Evolutionary conservation across 2,797 vertebrate genomes (phyloP).

Genomic region (Sebastes oblongus): DNA sequence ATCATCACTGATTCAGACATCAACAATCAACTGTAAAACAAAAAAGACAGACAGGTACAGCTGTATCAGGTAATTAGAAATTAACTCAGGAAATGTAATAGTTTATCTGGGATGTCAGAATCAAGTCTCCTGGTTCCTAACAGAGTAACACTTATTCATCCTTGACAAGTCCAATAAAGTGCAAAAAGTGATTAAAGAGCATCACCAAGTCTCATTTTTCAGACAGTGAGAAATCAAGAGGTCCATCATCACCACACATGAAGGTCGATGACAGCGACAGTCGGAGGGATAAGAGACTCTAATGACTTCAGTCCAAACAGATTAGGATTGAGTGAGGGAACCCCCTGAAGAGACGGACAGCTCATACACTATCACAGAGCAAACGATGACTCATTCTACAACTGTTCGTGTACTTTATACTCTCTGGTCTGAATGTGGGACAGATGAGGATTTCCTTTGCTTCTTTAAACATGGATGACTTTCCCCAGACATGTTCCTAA

Average conservation of each 20-base stretch:
- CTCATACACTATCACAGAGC: neutral
- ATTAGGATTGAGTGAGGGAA: neutral
- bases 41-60: neutral
- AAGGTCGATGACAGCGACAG: neutral
- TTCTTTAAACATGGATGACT: neutral
- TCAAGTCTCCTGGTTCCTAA: neutral
- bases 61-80: neutral
- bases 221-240: neutral
- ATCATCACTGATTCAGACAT: neutral
- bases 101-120: neutral
- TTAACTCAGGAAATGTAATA: neutral
- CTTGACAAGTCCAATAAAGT: neutral
- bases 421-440: neutral
- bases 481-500: neutral
- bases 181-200: neutral
- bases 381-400: neutral
- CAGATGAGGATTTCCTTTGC: neutral
- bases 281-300: neutral
- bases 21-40: neutral
- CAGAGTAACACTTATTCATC: neutral
- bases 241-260: neutral
- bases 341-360: neutral
- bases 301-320: slow-evolving; percentile 7
- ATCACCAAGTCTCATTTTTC: neutral
- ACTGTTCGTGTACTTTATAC: neutral